phyloP scores from a whole-genome alignment of 2,888 invertebrate species.

The Drosophila meridiana region DNA sequence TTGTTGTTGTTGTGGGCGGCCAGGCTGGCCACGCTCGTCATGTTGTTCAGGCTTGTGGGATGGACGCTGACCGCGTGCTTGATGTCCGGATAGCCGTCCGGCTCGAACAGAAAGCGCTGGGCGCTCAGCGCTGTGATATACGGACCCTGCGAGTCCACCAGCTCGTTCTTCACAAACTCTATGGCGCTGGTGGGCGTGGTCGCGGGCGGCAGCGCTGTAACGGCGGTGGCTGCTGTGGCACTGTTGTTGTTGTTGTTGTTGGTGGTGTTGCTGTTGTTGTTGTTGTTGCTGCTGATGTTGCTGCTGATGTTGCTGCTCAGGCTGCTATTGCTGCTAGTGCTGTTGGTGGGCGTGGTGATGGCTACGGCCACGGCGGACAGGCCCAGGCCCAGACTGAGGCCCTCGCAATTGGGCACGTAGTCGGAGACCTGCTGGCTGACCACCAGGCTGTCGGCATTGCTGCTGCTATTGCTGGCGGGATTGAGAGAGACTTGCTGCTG shows the following conservation, averaged over 20 bases:
- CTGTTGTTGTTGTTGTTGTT: constrained; percentile 17
- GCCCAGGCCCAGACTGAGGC: constrained; percentile 47
- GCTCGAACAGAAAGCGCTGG: constrained; percentile 85
- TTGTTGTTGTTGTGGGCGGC: constrained; percentile 66
- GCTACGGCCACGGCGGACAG: constrained; percentile 36
- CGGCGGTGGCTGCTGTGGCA: constrained; percentile 1
- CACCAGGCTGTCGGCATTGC: constrained; percentile 51
- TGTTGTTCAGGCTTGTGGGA: constrained; percentile 73
- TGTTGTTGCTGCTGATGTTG: constrained; percentile 26
- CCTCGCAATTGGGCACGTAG: constrained; percentile 70
- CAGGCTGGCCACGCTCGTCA: constrained; percentile 58
- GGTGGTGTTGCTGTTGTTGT: constrained; percentile 6
- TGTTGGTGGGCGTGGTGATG: constrained; percentile 54
- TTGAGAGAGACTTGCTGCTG: constrained; percentile 49
- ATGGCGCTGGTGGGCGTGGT: constrained; percentile 80
- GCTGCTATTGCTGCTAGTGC: constrained; percentile 43
- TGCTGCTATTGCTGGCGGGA: constrained; percentile 68
- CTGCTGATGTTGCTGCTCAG: constrained; percentile 17
- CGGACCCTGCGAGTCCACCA: constrained; percentile 84
- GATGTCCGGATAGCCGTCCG: constrained; percentile 82
- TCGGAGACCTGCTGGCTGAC: constrained; percentile 66
- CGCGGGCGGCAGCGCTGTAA: constrained; percentile 26
- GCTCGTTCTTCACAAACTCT: constrained; percentile 84
- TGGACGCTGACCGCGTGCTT: constrained; percentile 83
- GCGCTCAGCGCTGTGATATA: constrained; percentile 85